phyloP scores from a whole-genome alignment of 2,797 vertebrate species.

The Anableps anableps region DNA sequence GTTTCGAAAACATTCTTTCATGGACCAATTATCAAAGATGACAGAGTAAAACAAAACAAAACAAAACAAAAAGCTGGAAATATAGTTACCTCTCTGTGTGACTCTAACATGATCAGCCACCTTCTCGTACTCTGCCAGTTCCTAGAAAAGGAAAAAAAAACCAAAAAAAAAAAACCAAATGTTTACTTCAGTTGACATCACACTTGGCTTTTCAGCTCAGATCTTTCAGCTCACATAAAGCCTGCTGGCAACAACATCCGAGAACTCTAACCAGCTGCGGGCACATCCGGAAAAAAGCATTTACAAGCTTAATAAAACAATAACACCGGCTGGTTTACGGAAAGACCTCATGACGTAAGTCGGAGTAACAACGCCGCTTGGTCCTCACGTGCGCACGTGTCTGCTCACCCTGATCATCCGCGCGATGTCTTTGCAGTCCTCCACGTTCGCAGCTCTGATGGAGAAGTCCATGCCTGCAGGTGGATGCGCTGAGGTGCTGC shows the following conservation, averaged over 20 bases:
- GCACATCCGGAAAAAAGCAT: background rate
- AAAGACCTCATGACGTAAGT: conserved; percentile 21
- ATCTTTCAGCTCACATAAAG: background rate
- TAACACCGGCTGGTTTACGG: background rate
- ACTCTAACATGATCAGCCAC: conserved; percentile 69
- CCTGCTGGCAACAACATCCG: background rate
- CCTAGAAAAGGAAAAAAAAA: conserved; percentile 49
- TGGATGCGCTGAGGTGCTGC: background rate
- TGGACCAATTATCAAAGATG: background rate
- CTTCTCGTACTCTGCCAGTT: conserved; percentile 77
- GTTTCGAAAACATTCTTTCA: background rate
- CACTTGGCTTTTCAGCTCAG: no score
- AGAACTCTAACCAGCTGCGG: background rate
- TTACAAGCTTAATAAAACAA: background rate
- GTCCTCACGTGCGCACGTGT: conserved; percentile 16
- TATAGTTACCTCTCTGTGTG: conserved; percentile 74
- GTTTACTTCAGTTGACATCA: background rate
- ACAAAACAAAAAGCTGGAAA: background rate
- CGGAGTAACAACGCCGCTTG: background rate
- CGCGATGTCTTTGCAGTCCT: conserved; percentile 82
- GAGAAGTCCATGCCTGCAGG: conserved; percentile 70
- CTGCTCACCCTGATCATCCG: conserved; percentile 78
- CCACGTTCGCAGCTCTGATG: conserved; percentile 74
- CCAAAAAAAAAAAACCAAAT: background rate
- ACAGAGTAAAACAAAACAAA: background rate